Evolutionary conservation across 2,888 invertebrate species (phyloP), one percentile per base, ranked within the genome.

Genomic region (Ferdinandea cuprea): DNA sequence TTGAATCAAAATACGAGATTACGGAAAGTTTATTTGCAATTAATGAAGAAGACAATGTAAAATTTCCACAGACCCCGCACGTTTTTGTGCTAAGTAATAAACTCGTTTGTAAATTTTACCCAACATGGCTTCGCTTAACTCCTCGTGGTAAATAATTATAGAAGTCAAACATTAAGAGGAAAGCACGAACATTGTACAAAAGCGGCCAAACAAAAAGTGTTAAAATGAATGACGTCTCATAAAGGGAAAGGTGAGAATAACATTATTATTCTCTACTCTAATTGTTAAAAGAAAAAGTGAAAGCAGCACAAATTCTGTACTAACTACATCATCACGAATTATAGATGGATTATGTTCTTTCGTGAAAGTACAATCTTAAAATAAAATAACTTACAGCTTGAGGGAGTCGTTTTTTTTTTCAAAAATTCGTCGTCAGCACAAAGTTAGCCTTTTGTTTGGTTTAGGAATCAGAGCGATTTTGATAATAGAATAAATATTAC

Each of bases 211-310:
- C 32, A 44, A 61, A 46, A 1, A 32, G 44, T 61, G 32, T 13
- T 17, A 58, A 48, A 37, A 25, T 28, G 35, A 28, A 56, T 28
- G 28, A 61, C 32, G 28, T 32, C 4, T 8, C 17, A 15, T 61
- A 40, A 71, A 52, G 52, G 50, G 71, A 71, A 71, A 71, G 71
- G 71, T 71, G 71, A 71, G 71, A 71, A 71, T 25, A 40, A n/a
- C 17, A 52, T 46, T 21, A 52, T 46, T 21, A 42, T 50, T 42
- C 59, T 50, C 42, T 21, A 42, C 40, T 54, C 32, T 54, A 35
- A 54, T 61, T 40, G 48, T 9, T 15, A 40, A 63, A 63, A 25
- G 15, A 35, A 56, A 72, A 73, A 73, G 73, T 73, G 73, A 73
- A 73, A 73, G 73, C 63, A 17, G 28, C 46, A 65, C 73, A 48